A percentile compares a stretch with the other conserved stretches of the same genome.
These are phyloP conservation scores for Ectobius pallidus DNA, from an alignment of 2,888 invertebrate species.

Conservation along the genomic window DNA sequence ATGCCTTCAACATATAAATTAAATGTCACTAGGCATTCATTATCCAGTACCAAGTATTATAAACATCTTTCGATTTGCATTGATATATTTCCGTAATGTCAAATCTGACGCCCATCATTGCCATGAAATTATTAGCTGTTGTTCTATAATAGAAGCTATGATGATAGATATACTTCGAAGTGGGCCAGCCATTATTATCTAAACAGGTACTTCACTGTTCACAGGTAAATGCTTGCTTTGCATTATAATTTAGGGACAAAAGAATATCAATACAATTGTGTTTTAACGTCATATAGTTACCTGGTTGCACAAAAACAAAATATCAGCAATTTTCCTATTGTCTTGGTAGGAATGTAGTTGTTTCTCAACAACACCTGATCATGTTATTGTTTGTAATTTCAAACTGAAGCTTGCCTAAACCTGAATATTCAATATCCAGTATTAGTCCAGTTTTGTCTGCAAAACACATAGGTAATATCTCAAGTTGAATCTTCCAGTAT, in stretches of 20 bases:
- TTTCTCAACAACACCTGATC: background rate
- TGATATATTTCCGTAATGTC: background rate
- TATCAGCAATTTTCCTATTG: conserved; percentile 11
- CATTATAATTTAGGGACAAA: background rate
- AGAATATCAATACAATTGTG: background rate
- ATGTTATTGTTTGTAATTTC: background rate
- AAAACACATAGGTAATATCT: too few species aligned
- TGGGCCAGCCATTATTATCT: background rate
- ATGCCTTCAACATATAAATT: too few species aligned
- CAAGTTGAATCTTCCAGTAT: too few species aligned
- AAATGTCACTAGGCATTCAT: background rate
- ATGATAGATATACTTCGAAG: background rate
- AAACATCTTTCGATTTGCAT: background rate
- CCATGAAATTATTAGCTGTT: background rate
- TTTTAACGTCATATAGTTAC: background rate
- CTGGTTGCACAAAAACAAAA: background rate
- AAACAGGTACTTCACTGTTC: too few species aligned
- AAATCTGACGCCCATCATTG: background rate
- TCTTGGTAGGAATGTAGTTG: background rate
- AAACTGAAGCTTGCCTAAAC: too few species aligned
- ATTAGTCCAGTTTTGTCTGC: too few species aligned
- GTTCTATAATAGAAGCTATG: background rate
- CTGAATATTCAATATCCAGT: too few species aligned
- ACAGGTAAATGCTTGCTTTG: background rate
- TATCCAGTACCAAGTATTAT: background rate